These are phyloP conservation scores for Achroia grisella DNA, from an alignment of 1,140 invertebrate species.

Conservation along the genomic window DNA sequence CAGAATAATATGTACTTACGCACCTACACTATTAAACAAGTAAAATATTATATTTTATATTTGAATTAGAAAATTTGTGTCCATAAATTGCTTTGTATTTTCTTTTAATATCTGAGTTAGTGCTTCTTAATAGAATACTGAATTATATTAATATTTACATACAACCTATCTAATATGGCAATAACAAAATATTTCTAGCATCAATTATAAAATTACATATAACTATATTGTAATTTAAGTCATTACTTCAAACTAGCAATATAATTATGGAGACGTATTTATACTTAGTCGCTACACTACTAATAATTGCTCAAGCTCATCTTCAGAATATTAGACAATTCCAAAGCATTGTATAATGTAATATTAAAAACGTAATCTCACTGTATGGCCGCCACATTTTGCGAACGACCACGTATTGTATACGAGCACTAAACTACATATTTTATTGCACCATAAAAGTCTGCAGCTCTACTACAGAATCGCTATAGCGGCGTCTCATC, in stretches of 20 bases:
- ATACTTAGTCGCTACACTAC: conserved; percentile 5
- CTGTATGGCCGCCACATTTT: conserved; percentile 10
- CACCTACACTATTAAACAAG: too few relatives aligned
- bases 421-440: conserved; percentile 25
- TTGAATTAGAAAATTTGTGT: too few relatives aligned
- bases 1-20: too few relatives aligned
- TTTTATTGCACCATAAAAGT: conserved; percentile 56
- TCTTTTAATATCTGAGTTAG: too few relatives aligned
- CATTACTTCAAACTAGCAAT: too few relatives aligned
- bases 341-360: conserved; percentile 30
- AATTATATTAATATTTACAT: too few relatives aligned
- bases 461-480: not conserved
- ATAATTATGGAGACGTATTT: not conserved
- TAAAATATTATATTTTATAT: too few relatives aligned
- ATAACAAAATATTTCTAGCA: conserved; percentile 3
- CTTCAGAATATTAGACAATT: conserved; percentile 25
- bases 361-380: conserved; percentile 23
- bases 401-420: conserved; percentile 2
- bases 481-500: conserved; percentile 65
- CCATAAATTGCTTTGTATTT: too few relatives aligned
- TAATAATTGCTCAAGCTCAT: conserved; percentile 33
- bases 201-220: conserved; percentile 7
- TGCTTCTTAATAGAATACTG: too few relatives aligned
- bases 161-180: not conserved
- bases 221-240: not conserved